Evolutionary conservation across 2,797 vertebrate genomes (phyloP).

Genomic region (Rhynchotus rufescens): DNA sequence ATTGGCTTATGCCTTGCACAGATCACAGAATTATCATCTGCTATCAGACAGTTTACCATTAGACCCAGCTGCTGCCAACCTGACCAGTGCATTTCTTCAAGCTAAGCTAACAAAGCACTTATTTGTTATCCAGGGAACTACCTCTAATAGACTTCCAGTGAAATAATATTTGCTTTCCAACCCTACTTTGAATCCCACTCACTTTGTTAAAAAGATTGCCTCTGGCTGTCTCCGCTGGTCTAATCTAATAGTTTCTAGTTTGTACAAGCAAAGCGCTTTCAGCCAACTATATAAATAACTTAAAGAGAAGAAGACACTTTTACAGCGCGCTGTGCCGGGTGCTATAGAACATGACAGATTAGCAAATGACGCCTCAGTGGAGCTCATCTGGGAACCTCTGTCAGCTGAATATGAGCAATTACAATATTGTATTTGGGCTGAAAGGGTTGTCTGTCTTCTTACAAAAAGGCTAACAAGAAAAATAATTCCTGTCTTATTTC

Average conservation of each 20-base stretch:
- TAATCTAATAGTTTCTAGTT: constrained; percentile 89
- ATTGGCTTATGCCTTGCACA: constrained; percentile 40
- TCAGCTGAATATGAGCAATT: constrained; percentile 79
- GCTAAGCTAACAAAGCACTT: constrained; percentile 86
- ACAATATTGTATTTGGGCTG: constrained; percentile 80
- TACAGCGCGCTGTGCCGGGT: constrained; percentile 64
- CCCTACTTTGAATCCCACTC: constrained; percentile 86
- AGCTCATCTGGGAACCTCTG: constrained; percentile 79
- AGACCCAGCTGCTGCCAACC: constrained; percentile 82
- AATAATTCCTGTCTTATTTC: constrained; percentile 72
- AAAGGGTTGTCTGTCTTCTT: constrained; percentile 78
- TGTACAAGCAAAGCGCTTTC: constrained; percentile 87
- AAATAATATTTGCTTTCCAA: constrained; percentile 88
- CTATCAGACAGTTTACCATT: constrained; percentile 74
- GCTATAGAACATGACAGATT: constrained; percentile 83
- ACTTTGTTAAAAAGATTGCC: constrained; percentile 87
- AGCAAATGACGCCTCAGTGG: constrained; percentile 76
- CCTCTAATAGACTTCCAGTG: constrained; percentile 85
- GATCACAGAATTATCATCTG: constrained; percentile 74
- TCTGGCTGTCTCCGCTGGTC: constrained; percentile 84
- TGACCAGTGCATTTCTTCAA: constrained; percentile 75
- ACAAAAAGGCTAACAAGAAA: constrained; percentile 74
- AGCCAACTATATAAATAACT: constrained; percentile 85
- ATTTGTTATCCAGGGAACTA: constrained; percentile 81
- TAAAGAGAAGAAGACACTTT: constrained; percentile 81